Conservation (phyloP, 64 coral and sea anemone genomes). For the Platygyra sinensis region DNA sequence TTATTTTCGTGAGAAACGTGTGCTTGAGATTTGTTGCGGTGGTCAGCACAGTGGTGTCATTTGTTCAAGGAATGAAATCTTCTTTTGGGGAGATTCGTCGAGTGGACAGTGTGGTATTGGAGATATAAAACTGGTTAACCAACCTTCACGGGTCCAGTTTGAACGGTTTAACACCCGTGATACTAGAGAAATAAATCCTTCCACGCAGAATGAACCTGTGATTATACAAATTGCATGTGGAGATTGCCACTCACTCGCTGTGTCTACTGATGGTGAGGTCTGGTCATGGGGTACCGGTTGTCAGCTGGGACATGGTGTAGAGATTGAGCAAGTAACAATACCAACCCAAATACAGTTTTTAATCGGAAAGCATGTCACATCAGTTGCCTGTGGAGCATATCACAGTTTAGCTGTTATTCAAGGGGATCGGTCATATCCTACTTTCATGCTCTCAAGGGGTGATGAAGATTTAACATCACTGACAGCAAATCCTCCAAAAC, state of each 20-base stretch:
- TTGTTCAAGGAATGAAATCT: conserved; percentile 73
- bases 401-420: conserved; percentile 87
- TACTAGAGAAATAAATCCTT: not conserved
- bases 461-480: not conserved
- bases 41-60: conserved; percentile 66
- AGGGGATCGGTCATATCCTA: conserved; percentile 9
- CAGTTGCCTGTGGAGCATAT: conserved; percentile 80
- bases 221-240: conserved; percentile 83
- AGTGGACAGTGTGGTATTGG: conserved; percentile 93
- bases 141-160: conserved; percentile 63
- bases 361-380: conserved; percentile 72
- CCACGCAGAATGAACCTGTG: not conserved
- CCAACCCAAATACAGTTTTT: conserved; percentile 68
- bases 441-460: conserved; percentile 20
- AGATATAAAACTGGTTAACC: conserved; percentile 43
- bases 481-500: not conserved
- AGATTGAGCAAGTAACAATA: conserved; percentile 29
- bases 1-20: conserved; percentile 69
- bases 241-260: conserved; percentile 75
- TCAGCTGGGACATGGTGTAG: conserved; percentile 65
- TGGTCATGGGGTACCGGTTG: conserved; percentile 96
- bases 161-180: not conserved
- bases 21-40: conserved; percentile 77
- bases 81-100: conserved; percentile 84
- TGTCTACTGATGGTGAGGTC: conserved; percentile 70